A percentile compares a stretch with the other conserved stretches of the same genome.
Conservation (phyloP, 2,888 invertebrate genomes). For the Sericinus montela region DNA sequence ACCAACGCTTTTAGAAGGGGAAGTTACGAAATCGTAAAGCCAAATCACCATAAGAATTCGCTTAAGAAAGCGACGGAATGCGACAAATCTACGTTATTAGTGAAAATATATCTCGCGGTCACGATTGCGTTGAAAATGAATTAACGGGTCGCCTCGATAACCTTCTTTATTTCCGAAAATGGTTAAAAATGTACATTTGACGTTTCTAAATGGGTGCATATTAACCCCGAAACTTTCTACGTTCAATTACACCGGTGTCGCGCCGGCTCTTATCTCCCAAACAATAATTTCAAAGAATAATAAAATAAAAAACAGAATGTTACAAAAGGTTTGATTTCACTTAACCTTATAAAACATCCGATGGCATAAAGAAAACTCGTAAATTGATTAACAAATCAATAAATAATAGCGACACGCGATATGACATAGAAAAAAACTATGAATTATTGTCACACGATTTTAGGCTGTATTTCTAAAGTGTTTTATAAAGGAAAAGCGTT, state of each 20-base stretch:
- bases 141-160: conserved; percentile 14
- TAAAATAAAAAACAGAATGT: conserved; percentile 21
- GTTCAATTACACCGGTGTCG: conserved; percentile 23
- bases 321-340: conserved; percentile 45
- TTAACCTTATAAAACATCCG: conserved; percentile 47
- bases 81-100: conserved; percentile 18
- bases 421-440: conserved; percentile 24
- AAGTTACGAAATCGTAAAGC: conserved; percentile 16
- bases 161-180: conserved; percentile 19
- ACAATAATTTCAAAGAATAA: conserved; percentile 28
- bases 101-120: conserved; percentile 17
- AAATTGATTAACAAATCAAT: conserved; percentile 71
- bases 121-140: conserved; percentile 3
- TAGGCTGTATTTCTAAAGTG: conserved; percentile 18
- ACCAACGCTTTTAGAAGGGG: conserved; percentile 2
- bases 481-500: conserved; percentile 1
- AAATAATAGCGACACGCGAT: conserved; percentile 46
- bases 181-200: conserved; percentile 21
- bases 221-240: conserved; percentile 33
- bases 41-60: conserved; percentile 16
- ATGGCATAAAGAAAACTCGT: conserved; percentile 44
- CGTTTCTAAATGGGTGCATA: conserved; percentile 27
- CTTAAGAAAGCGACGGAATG: conserved; percentile 17
- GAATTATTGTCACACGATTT: conserved; percentile 19
- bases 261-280: conserved; percentile 23